A percentile compares a stretch with the other conserved stretches of the same genome.
These are phyloP conservation scores for Osmoderma eremita DNA, from an alignment of 2,888 invertebrate genomes.

Conservation along the genomic window DNA sequence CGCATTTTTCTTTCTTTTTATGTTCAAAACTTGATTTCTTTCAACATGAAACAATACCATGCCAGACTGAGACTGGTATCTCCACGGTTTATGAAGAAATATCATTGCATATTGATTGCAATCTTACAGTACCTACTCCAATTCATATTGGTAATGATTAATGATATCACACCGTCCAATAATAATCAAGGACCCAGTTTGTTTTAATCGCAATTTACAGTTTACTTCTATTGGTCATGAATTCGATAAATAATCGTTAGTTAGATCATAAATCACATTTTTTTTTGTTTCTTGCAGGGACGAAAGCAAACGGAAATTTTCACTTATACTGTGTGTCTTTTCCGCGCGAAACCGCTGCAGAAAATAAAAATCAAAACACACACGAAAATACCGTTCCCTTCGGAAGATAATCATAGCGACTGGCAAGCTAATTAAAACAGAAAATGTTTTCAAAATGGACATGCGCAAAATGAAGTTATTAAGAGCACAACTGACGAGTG, in stretches of 20 bases:
- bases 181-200: not conserved
- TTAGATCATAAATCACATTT: slow-evolving; percentile 35
- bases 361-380: slow-evolving; percentile 10
- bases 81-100: not conserved
- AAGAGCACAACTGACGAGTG: slow-evolving; percentile 46
- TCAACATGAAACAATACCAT: slow-evolving; percentile 4
- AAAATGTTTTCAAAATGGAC: slow-evolving; percentile 42
- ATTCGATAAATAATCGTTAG: slow-evolving; percentile 5
- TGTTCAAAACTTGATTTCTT: not conserved
- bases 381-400: not conserved
- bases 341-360: not conserved
- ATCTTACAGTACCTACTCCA: not conserved
- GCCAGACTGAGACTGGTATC: not conserved
- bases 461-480: slow-evolving; percentile 50
- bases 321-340: not conserved
- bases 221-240: slow-evolving; percentile 5
- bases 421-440: slow-evolving; percentile 42
- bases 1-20: not conserved
- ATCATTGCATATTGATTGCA: not conserved
- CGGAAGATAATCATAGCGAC: slow-evolving; percentile 25
- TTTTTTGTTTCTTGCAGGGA: not conserved
- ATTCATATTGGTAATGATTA: slow-evolving; percentile 8
- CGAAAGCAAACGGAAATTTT: not conserved
- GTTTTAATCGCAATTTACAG: slow-evolving; percentile 4
- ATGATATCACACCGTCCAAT: not conserved